Conservation (phyloP, 1,140 invertebrate genomes). For the Procambarus virginalis region DNA sequence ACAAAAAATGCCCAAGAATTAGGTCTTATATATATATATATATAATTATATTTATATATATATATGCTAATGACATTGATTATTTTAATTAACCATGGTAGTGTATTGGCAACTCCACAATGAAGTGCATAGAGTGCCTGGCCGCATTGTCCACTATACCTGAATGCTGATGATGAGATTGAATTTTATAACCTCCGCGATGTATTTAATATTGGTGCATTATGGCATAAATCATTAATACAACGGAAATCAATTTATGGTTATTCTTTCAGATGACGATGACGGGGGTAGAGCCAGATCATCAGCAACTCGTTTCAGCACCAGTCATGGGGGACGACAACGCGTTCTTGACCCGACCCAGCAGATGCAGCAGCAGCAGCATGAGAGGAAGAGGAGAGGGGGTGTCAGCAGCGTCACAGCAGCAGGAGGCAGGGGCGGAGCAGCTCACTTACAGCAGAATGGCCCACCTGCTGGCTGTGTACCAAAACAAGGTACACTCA, state of each 20-base stretch:
- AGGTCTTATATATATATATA: too few relatives aligned
- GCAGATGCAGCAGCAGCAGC: not conserved
- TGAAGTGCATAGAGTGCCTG: too few relatives aligned
- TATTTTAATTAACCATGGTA: too few relatives aligned
- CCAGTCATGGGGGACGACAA: constrained; percentile 1
- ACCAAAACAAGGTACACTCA: constrained; percentile 57
- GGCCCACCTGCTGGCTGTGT: constrained; percentile 63
- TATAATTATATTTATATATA: too few relatives aligned
- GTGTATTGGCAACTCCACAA: too few relatives aligned
- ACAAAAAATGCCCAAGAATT: constrained; percentile 84
- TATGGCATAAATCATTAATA: not conserved
- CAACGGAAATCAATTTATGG: not conserved
- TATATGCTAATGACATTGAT: too few relatives aligned
- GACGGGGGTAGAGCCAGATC: constrained; percentile 30
- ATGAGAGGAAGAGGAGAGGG: constrained; percentile 25
- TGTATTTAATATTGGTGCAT: not conserved
- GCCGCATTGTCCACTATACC: too few relatives aligned
- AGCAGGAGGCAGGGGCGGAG: constrained; percentile 16
- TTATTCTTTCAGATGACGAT: constrained; percentile 46
- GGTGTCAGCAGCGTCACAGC: not conserved
- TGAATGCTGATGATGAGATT: too few relatives aligned
- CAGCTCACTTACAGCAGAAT: constrained; percentile 54
- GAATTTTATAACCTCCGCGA: not conserved
- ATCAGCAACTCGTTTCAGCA: constrained; percentile 1
- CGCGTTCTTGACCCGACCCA: not conserved